Percentiles rank a stretch among this genome's conserved stretches.
These are phyloP conservation scores for Littorina saxatilis DNA, from an alignment of 1,140 invertebrate genomes.

Conservation along the genomic window DNA sequence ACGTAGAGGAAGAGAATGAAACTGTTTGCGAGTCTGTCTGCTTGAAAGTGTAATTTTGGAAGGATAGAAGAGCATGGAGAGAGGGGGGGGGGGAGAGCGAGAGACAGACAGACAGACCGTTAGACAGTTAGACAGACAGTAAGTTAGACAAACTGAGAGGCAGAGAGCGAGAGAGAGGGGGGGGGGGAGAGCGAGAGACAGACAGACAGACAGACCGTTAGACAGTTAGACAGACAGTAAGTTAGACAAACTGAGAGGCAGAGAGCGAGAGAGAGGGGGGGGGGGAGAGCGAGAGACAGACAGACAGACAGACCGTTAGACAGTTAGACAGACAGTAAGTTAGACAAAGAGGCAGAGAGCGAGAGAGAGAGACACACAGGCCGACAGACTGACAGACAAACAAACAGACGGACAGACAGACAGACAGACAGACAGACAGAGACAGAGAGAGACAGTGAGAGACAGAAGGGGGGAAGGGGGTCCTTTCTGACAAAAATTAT, in stretches of 20 bases:
- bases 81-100: no score
- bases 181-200: no score
- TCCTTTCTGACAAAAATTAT: no score
- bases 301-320: background rate
- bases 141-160: background rate
- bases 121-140: conserved; percentile 1
- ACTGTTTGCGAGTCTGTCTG: no score
- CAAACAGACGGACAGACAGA: background rate
- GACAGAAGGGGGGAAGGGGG: background rate
- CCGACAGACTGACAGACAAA: background rate
- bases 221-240: no score
- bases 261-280: background rate
- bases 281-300: background rate
- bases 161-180: no score
- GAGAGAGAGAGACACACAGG: background rate
- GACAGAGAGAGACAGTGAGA: background rate
- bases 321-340: background rate
- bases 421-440: background rate
- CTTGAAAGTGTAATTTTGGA: no score
- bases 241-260: background rate
- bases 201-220: background rate
- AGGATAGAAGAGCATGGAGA: no score
- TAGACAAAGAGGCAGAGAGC: no score
- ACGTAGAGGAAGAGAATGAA: no score
- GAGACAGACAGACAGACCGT: background rate